A percentile compares a stretch with the other conserved stretches of the same genome.
Evolutionary conservation across 2,797 vertebrate genomes (phyloP).

Genomic region (Cynodonichthys magdalenae): DNA sequence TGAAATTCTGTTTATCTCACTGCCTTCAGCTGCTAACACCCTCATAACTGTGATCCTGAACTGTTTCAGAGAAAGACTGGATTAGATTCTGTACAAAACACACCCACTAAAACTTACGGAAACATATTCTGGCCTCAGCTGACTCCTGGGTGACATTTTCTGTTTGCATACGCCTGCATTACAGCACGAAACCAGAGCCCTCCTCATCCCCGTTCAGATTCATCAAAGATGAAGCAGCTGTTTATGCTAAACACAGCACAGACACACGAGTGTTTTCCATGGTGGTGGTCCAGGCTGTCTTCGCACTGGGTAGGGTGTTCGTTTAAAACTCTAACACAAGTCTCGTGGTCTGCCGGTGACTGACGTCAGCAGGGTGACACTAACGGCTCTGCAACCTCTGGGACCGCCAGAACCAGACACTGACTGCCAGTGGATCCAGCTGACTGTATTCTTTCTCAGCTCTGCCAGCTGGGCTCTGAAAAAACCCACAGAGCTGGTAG

Average conservation of each 20-base stretch:
- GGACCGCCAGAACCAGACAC: slow-evolving; percentile 34
- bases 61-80: background rate
- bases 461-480: slow-evolving; percentile 42
- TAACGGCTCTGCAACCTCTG: slow-evolving; percentile 37
- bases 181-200: slow-evolving; percentile 40
- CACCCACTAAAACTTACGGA: background rate
- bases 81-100: background rate
- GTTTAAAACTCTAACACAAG: slow-evolving; percentile 67
- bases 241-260: slow-evolving; percentile 64
- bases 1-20: too few relatives aligned
- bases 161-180: slow-evolving; percentile 15
- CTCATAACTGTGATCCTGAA: background rate
- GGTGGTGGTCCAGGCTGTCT: slow-evolving; percentile 54
- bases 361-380: slow-evolving; percentile 71
- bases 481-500: slow-evolving; percentile 49
- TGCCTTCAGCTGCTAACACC: too few relatives aligned
- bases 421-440: slow-evolving; percentile 38
- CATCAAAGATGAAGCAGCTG: slow-evolving; percentile 50
- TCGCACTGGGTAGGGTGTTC: slow-evolving; percentile 62
- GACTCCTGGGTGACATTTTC: slow-evolving; percentile 9
- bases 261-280: slow-evolving; percentile 68
- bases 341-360: slow-evolving; percentile 49
- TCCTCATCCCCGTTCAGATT: slow-evolving; percentile 35
- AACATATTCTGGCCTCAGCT: slow-evolving; percentile 4
- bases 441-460: slow-evolving; percentile 41